Percentiles rank a stretch among this genome's conserved stretches.
Evolutionary conservation across 2,797 vertebrate genomes (phyloP).

Genomic region (Enteromius mattozi): DNA sequence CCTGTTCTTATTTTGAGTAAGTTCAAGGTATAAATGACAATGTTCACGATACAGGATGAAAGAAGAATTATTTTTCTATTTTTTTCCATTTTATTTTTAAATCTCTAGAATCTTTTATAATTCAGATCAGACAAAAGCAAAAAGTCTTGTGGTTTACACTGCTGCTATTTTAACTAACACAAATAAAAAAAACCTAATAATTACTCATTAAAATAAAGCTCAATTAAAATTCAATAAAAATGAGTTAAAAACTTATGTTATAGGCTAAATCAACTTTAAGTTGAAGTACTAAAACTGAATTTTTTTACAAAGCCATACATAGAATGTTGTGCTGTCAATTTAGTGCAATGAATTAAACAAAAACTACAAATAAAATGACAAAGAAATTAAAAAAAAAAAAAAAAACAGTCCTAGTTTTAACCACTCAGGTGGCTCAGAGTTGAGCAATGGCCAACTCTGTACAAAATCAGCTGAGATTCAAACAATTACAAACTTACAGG

Average conservation of each 20-base stretch:
- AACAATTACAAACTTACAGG: not conserved
- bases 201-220: not conserved
- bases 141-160: conserved; percentile 19
- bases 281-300: not conserved
- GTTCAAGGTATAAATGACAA: conserved; percentile 16
- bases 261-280: not conserved
- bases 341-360: not conserved
- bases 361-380: not conserved
- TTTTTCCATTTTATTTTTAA: no score
- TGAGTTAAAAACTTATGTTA: not conserved
- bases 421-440: not conserved
- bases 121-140: conserved; percentile 11
- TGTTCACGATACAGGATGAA: not conserved
- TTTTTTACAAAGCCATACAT: not conserved
- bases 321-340: not conserved
- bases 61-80: conserved; percentile 18
- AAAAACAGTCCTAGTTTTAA: not conserved
- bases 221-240: not conserved
- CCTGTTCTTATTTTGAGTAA: conserved; percentile 1
- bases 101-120: no score
- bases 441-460: conserved; percentile 4
- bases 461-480: conserved; percentile 18
- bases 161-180: not conserved
- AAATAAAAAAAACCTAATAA: not conserved
- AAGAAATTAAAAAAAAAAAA: not conserved